Evolutionary conservation across 2,888 invertebrate species (phyloP), one percentile per base, ranked within the genome.

Genomic region (Dicranocentrus wangi): DNA sequence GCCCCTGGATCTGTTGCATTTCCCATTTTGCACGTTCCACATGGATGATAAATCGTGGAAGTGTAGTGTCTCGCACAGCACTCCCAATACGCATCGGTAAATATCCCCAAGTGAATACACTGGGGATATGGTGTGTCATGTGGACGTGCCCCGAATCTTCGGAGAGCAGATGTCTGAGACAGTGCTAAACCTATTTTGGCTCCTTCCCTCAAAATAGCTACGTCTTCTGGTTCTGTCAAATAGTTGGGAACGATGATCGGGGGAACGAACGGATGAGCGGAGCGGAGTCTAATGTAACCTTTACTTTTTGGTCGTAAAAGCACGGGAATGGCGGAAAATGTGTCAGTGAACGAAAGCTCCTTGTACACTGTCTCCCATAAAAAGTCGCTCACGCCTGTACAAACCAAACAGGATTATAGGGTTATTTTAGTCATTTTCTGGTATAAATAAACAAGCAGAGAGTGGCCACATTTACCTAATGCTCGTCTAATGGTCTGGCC

Each of bases 21-120:
- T 0, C 94, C 94, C 94, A 95, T 95, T 88, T 94, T 94, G 82
- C 93, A 82, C 0, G 95, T 95, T 70, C 95, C 94, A 0, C 92
- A 92, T 0, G 94, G 94, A 88, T 95, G 95, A 88, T 94, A 95
- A 84, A 95, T 93, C 0, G 95, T 95, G 87, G 94, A 90, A 0
- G 94, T 92, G 88, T 94, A 94, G 86, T 93, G 93, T 84, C 85
- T 79, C 8, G 84, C 83, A 72, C 84, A 1, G 88, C 96, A 96
- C 88, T 95, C 95, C 90, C 95, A 93, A 87, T 96, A 96, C 27
- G 92, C 92, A 87, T 96, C 95, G 93, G 92, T 87, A 32, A 76
- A 78, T 5, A 71, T 25, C 5, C 68, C 79, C n/a, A 72, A 32
- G 28, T 79, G 71, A 65, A 72, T 25, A 91, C 90, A 69, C 93